Evolutionary conservation across 1,140 invertebrate species (phyloP).

Genomic region (Panagrolaimus sp.): DNA sequence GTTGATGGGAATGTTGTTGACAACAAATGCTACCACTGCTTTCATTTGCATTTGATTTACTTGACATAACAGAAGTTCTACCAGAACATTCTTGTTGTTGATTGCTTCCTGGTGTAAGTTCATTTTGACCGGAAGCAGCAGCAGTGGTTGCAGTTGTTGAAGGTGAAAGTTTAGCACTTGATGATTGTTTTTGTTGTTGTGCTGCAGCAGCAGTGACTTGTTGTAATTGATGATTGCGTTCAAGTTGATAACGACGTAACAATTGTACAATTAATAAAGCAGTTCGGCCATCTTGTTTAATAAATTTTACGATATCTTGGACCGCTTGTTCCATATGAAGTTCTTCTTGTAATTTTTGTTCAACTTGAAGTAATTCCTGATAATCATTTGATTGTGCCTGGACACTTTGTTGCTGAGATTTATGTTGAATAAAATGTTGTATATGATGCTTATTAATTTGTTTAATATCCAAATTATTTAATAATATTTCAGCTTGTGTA

Average conservation of each 20-base stretch:
- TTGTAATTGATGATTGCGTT: constrained; percentile 25
- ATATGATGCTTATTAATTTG: constrained; percentile 44
- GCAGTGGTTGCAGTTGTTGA: not conserved
- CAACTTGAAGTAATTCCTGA: constrained; percentile 30
- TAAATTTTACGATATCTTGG: constrained; percentile 52
- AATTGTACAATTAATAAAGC: constrained; percentile 49
- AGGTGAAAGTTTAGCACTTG: not conserved
- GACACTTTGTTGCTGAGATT: constrained; percentile 53
- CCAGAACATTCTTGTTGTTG: constrained; percentile 1
- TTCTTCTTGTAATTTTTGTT: constrained; percentile 44
- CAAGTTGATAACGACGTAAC: constrained; percentile 45
- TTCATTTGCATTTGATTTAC: not conserved
- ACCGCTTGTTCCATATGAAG: constrained; percentile 47
- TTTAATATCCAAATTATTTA: constrained; percentile 44
- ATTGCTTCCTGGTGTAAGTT: not conserved
- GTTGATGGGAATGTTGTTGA: not conserved
- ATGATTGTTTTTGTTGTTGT: not conserved
- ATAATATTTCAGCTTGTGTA: constrained; percentile 36
- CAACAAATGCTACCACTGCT: not conserved
- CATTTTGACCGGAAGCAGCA: not conserved
- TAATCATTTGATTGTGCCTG: constrained; percentile 52
- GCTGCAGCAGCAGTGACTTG: not conserved
- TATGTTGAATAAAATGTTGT: constrained; percentile 47
- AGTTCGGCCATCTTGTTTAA: constrained; percentile 47
- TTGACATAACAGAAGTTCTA: not conserved